A percentile compares a stretch with the other conserved stretches of the same genome.
phyloP scores from a whole-genome alignment of 2,113 vertebrate species.

The Rhea pennata region DNA sequence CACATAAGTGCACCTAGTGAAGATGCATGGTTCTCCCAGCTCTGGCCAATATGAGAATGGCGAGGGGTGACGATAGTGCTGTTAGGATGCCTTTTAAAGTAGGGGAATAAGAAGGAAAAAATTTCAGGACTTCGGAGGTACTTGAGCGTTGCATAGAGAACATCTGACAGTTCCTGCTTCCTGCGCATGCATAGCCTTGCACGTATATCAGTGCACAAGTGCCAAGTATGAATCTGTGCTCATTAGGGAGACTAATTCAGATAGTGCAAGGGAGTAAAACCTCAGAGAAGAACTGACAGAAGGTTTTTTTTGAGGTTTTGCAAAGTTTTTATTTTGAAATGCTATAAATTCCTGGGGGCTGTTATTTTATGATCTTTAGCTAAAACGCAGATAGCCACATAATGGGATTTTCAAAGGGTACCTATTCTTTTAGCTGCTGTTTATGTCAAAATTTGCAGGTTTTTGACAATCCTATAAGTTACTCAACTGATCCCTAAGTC shows the following conservation, averaged over 20 bases:
- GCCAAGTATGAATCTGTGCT: not conserved
- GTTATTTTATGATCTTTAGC: not conserved
- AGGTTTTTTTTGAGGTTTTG: not conserved
- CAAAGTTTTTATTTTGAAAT: not conserved
- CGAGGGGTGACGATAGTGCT: not conserved
- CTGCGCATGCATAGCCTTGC: not conserved
- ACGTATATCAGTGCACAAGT: not conserved
- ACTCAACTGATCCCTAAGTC: not conserved
- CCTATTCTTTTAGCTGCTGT: not conserved
- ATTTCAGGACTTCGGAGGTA: not conserved
- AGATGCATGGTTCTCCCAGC: fast-evolving
- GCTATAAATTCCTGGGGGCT: not conserved
- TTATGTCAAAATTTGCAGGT: not conserved
- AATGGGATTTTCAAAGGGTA: not conserved
- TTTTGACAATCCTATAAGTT: not conserved
- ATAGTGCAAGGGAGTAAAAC: not conserved
- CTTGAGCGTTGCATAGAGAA: not conserved
- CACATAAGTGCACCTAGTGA: not conserved
- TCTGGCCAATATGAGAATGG: not conserved
- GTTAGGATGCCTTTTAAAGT: not conserved
- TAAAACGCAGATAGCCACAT: not conserved
- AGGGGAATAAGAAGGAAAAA: not conserved
- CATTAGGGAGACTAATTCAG: not conserved
- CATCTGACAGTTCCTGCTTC: not conserved
- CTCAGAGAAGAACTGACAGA: not conserved